These are phyloP conservation scores for Cydia splendana DNA, from an alignment of 1,140 invertebrate species.

Conservation along the genomic window DNA sequence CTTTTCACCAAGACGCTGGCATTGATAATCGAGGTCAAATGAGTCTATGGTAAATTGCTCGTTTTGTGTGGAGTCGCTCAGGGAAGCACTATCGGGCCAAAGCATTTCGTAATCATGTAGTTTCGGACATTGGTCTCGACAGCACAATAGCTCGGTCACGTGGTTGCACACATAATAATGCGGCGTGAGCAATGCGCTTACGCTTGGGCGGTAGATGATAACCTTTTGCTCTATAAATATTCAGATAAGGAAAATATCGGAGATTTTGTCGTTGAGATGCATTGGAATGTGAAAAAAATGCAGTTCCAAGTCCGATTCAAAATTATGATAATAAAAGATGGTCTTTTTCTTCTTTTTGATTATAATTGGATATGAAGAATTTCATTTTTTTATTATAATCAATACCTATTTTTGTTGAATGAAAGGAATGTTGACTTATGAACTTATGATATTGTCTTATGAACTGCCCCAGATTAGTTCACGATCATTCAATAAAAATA, in stretches of 20 bases:
- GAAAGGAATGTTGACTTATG: background rate
- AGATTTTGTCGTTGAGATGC: background rate
- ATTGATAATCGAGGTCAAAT: constrained; percentile 8
- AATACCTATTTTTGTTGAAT: too few species aligned
- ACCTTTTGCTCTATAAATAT: constrained; percentile 7
- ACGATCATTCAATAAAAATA: background rate
- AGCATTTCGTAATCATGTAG: constrained; percentile 7
- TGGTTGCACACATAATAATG: constrained; percentile 11
- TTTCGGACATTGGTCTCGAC: background rate
- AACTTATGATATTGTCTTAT: background rate
- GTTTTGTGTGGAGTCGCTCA: constrained; percentile 2
- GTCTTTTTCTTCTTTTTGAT: too few species aligned
- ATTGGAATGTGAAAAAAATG: background rate
- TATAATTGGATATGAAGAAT: too few species aligned
- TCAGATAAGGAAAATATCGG: background rate
- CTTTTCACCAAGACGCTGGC: constrained; percentile 10
- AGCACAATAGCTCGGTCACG: background rate
- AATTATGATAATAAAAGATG: too few species aligned
- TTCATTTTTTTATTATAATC: too few species aligned
- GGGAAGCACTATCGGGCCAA: background rate
- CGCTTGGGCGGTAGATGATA: background rate
- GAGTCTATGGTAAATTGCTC: background rate
- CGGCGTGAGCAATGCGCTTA: background rate
- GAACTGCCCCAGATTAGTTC: background rate
- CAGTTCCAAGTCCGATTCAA: background rate